phyloP scores from a whole-genome alignment of 2,113 vertebrate genomes.

The Petromus typicus region DNA sequence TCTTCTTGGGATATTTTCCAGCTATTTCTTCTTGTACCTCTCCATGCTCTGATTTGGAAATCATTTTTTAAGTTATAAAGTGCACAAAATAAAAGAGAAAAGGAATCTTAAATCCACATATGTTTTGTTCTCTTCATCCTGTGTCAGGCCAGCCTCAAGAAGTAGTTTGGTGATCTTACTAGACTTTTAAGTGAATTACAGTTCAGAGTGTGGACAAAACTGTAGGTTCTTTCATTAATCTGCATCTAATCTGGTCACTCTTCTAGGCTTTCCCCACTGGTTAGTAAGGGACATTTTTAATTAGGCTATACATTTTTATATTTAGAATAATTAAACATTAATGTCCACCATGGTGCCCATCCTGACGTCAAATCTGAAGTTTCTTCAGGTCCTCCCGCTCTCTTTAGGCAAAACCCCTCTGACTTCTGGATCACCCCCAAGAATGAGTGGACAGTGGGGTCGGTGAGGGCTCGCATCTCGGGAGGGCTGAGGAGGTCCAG shows the following conservation, averaged over 20 bases:
- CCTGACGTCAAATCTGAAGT: neutral
- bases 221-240: neutral
- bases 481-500: neutral
- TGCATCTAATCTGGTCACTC: neutral
- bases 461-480: neutral
- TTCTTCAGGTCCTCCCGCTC: neutral
- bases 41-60: neutral
- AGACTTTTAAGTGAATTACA: neutral
- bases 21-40: neutral
- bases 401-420: neutral
- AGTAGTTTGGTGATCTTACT: neutral
- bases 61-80: neutral
- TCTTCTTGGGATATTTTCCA: neutral
- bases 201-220: neutral
- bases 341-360: neutral
- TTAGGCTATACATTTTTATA: neutral
- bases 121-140: neutral
- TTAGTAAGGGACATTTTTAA: neutral
- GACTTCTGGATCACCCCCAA: neutral
- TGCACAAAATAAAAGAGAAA: neutral
- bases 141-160: neutral
- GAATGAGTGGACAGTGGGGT: no score
- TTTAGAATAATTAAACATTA: neutral
- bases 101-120: neutral
- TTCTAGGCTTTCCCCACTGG: neutral